Conservation (phyloP, 2,888 invertebrate genomes). For the Conus canariensis region DNA sequence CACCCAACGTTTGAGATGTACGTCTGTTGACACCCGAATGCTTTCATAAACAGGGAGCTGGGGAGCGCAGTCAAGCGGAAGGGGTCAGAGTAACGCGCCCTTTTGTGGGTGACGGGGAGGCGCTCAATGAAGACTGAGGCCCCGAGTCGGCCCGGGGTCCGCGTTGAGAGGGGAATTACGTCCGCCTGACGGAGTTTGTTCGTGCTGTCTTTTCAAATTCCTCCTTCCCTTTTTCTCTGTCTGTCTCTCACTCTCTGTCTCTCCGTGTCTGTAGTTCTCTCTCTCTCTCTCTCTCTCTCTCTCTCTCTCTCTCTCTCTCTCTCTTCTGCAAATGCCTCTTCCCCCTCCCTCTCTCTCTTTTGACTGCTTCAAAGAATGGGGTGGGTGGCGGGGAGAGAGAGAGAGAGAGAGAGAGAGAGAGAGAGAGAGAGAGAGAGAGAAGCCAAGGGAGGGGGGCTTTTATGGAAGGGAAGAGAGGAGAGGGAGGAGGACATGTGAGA, state of each 20-base stretch:
- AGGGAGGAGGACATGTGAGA: no score
- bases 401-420: no score
- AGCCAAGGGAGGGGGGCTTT: no score
- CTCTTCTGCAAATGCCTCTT: no score
- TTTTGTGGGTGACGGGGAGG: neutral
- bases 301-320: no score
- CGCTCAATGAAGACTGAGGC: neutral
- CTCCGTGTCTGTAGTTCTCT: neutral
- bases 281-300: neutral
- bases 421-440: no score
- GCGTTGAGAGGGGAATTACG: constrained; percentile 8
- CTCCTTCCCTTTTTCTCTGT: constrained; percentile 5
- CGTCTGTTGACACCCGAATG: neutral
- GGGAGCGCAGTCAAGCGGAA: neutral
- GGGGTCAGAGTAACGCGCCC: neutral
- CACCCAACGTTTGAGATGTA: no score
- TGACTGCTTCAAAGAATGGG: no score
- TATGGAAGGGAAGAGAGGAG: no score
- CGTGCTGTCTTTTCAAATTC: neutral
- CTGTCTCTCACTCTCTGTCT: neutral
- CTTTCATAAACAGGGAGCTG: neutral
- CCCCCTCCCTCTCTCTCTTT: no score
- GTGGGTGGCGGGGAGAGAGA: no score
- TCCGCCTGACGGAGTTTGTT: constrained; percentile 5
- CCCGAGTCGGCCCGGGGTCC: neutral